These are phyloP conservation scores for Thyatira batis DNA, from an alignment of 2,888 invertebrate species.

Conservation along the genomic window DNA sequence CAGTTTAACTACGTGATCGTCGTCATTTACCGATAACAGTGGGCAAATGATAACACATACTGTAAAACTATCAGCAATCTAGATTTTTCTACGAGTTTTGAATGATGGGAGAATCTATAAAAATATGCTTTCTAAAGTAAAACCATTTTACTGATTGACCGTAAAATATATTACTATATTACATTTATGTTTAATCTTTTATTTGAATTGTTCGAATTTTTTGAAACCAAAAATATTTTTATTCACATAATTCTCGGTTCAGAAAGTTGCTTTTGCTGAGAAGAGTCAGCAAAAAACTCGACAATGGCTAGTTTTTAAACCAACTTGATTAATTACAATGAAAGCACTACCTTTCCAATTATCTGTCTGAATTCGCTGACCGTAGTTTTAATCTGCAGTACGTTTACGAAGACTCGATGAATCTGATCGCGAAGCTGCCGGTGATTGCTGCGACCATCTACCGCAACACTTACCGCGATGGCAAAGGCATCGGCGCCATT, in stretches of 20 bases:
- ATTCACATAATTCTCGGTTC: too few relatives aligned
- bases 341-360: too few relatives aligned
- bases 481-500: conserved; percentile 93
- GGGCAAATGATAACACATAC: not conserved
- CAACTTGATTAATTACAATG: too few relatives aligned
- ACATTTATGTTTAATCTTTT: too few relatives aligned
- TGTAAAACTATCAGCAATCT: not conserved
- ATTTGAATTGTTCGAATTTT: too few relatives aligned
- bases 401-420: conserved; percentile 96
- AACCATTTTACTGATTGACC: too few relatives aligned
- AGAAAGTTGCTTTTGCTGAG: too few relatives aligned
- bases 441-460: conserved; percentile 97
- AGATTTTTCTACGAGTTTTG: not conserved
- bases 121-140: too few relatives aligned
- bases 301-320: too few relatives aligned
- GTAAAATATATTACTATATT: too few relatives aligned
- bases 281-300: not conserved
- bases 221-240: too few relatives aligned
- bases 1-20: not conserved
- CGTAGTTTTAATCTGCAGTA: conserved; percentile 64
- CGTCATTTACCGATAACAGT: not conserved
- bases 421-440: conserved; percentile 96
- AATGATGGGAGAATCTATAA: too few relatives aligned
- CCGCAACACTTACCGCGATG: conserved; percentile 92
- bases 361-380: not conserved